phyloP scores from a whole-genome alignment of 2,888 invertebrate species.

The Argyresthia albistria region DNA sequence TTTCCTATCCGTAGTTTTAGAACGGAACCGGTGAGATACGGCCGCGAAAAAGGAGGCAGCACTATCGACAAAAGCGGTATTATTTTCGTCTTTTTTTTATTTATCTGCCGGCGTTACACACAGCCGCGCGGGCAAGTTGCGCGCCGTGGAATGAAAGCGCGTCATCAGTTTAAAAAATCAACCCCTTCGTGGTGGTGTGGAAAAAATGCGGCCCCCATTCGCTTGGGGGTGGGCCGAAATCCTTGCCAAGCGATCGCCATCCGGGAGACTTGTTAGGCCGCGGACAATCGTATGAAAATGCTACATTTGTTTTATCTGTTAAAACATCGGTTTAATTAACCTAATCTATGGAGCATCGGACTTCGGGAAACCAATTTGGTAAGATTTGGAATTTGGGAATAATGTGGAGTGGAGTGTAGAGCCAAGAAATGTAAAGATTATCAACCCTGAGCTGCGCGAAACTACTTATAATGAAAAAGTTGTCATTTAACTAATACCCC shows the following conservation, averaged over 20 bases:
- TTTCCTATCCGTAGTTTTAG: slow-evolving; percentile 13
- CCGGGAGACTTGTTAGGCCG: slow-evolving; percentile 66
- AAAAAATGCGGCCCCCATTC: slow-evolving; percentile 55
- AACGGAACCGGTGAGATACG: slow-evolving; percentile 38
- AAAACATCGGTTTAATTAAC: slow-evolving; percentile 1
- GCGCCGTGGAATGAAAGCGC: slow-evolving; percentile 73
- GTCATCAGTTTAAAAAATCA: slow-evolving; percentile 75
- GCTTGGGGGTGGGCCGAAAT: slow-evolving; percentile 62
- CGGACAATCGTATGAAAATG: slow-evolving; percentile 70
- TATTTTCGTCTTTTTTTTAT: slow-evolving; percentile 51
- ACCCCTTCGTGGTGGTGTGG: slow-evolving; percentile 68
- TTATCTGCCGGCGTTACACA: slow-evolving; percentile 62
- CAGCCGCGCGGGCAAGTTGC: slow-evolving; percentile 70
- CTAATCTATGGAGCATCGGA: neutral
- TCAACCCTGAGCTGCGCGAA: no score
- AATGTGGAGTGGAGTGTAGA: no score
- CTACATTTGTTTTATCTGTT: slow-evolving; percentile 17
- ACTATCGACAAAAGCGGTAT: slow-evolving; percentile 62
- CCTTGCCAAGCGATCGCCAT: slow-evolving; percentile 69
- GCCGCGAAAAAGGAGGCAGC: slow-evolving; percentile 51
- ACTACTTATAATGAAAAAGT: no score
- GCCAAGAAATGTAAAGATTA: no score
- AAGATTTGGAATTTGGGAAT: no score
- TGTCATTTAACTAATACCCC: no score
- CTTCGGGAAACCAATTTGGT: no score